Evolutionary conservation across 2,113 vertebrate genomes (phyloP).

Genomic region (Grus americana): DNA sequence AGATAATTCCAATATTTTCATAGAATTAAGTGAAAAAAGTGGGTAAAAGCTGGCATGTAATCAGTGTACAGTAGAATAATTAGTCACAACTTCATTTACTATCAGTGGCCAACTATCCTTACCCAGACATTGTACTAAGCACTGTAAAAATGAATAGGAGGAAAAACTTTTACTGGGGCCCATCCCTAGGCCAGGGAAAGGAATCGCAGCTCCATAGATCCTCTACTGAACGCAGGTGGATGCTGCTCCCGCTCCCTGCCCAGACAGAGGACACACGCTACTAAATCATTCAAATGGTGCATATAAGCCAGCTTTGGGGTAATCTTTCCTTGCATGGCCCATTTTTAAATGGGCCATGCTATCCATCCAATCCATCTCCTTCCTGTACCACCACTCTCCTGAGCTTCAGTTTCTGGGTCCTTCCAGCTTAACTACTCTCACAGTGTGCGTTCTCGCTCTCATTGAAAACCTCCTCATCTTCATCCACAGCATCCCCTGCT

Average conservation of each 20-base stretch:
- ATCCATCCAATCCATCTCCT: neutral
- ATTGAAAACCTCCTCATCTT: neutral
- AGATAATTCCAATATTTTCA: neutral
- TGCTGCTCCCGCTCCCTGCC: neutral
- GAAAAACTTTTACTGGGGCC: neutral
- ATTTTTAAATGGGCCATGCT: neutral
- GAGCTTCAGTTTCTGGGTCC: neutral
- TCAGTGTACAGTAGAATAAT: neutral
- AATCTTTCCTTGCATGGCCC: neutral
- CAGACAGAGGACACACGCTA: neutral
- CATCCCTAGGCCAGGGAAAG: neutral
- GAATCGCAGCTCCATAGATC: neutral
- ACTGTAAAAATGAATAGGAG: neutral
- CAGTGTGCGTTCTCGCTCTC: neutral
- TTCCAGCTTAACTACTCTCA: neutral
- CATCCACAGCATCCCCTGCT: neutral
- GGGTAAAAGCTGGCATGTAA: neutral
- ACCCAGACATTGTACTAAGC: neutral
- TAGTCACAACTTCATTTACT: neutral
- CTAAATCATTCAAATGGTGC: neutral
- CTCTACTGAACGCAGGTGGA: fast-evolving
- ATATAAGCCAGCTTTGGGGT: neutral
- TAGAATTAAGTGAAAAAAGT: neutral
- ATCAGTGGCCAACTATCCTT: neutral
- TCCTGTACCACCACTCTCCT: neutral